phyloP scores from a whole-genome alignment of 2,113 vertebrate species.

The Nanorana parkeri region DNA sequence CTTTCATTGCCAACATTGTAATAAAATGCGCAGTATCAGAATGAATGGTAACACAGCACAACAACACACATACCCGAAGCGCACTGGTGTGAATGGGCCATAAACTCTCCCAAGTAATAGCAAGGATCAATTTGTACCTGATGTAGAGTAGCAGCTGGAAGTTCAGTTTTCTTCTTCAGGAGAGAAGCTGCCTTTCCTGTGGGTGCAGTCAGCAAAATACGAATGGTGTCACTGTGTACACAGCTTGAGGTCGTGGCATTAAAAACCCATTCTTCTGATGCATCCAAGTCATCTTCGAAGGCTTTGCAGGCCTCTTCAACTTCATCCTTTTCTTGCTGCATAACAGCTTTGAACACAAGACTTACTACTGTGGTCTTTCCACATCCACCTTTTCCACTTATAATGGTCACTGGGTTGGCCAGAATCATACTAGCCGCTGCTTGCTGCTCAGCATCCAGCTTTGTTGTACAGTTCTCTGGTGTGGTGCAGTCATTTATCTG shows the following conservation, averaged over 20 bases:
- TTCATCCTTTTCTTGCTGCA: slow-evolving; percentile 66
- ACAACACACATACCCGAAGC: too few species aligned
- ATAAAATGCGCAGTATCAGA: too few species aligned
- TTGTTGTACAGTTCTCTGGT: slow-evolving; percentile 26
- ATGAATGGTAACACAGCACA: too few species aligned
- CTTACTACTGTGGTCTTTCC: slow-evolving; percentile 86
- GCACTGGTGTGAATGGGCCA: too few species aligned
- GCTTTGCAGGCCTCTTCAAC: slow-evolving; percentile 70
- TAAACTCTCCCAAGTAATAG: not conserved
- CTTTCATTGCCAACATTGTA: too few species aligned
- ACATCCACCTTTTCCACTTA: slow-evolving; percentile 86
- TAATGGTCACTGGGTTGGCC: slow-evolving; percentile 78
- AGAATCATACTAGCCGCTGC: slow-evolving; percentile 79
- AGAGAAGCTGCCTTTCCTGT: slow-evolving; percentile 81
- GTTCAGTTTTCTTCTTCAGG: slow-evolving; percentile 74
- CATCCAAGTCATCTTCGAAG: slow-evolving; percentile 73
- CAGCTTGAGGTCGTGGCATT: slow-evolving; percentile 25
- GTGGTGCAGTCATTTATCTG: slow-evolving; percentile 12
- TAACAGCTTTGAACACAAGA: slow-evolving; percentile 70
- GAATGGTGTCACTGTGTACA: slow-evolving; percentile 45
- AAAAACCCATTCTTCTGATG: slow-evolving; percentile 68
- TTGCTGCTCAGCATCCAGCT: slow-evolving; percentile 76
- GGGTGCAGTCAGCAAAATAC: slow-evolving; percentile 82
- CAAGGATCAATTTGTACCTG: slow-evolving; percentile 72
- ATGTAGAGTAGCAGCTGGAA: slow-evolving; percentile 79